Percentiles rank a stretch among this genome's conserved stretches.
These are phyloP conservation scores for Amyelois transitella DNA, from an alignment of 1,140 invertebrate species.

Conservation along the genomic window DNA sequence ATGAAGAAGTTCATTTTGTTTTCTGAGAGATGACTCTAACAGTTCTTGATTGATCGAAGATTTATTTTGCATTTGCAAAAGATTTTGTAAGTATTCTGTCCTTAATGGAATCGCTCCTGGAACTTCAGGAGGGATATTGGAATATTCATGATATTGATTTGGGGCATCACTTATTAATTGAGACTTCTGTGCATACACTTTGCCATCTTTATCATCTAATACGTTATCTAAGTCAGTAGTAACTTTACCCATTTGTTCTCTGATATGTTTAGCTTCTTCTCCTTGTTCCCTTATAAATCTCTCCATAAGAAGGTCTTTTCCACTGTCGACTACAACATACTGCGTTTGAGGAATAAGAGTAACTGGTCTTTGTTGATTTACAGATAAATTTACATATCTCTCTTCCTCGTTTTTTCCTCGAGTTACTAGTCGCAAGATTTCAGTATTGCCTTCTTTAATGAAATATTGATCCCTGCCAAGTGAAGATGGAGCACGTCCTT, in stretches of 20 bases:
- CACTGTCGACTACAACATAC: slow-evolving; percentile 78
- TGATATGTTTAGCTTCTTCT: slow-evolving; percentile 73
- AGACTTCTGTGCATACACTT: slow-evolving; percentile 37
- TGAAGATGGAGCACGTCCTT: slow-evolving; percentile 47
- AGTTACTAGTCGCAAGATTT: slow-evolving; percentile 86
- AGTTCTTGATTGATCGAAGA: slow-evolving; percentile 68
- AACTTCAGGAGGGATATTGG: slow-evolving; percentile 47
- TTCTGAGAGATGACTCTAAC: slow-evolving; percentile 80
- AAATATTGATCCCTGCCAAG: slow-evolving; percentile 81
- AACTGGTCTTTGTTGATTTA: slow-evolving; percentile 67
- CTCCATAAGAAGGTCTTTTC: slow-evolving; percentile 86
- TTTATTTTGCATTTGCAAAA: slow-evolving; percentile 68
- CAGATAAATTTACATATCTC: slow-evolving; percentile 76
- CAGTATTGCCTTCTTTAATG: slow-evolving; percentile 87
- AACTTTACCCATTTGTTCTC: slow-evolving; percentile 76
- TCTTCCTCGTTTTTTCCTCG: slow-evolving; percentile 80
- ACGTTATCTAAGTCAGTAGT: slow-evolving; percentile 62
- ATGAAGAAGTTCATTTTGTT: slow-evolving; percentile 82
- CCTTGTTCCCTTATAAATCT: slow-evolving; percentile 88
- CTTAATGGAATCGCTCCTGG: slow-evolving; percentile 56
- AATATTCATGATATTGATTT: slow-evolving; percentile 50
- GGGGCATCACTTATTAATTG: slow-evolving; percentile 32
- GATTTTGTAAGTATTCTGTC: slow-evolving; percentile 58
- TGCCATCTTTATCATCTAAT: slow-evolving; percentile 44
- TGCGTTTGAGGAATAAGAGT: slow-evolving; percentile 77